Evolutionary conservation across 2,797 vertebrate species (phyloP).

Genomic region (Parotocinclus haroldoi): DNA sequence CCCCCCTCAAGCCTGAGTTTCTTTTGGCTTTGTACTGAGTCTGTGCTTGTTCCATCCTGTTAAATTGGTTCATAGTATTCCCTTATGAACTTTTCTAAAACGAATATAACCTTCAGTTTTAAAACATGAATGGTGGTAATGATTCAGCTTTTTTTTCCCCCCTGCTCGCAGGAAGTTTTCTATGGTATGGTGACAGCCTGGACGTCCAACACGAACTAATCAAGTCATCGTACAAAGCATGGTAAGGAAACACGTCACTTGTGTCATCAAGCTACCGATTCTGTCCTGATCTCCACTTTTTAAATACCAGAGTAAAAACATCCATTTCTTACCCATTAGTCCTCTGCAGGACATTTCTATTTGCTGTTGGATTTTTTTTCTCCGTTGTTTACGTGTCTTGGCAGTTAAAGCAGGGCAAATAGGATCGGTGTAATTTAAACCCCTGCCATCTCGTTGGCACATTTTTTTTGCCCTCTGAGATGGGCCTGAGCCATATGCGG

Average conservation of each 20-base stretch:
- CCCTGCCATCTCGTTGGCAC: slow-evolving; percentile 33
- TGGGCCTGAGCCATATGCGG: slow-evolving; percentile 35
- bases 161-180: slow-evolving; percentile 65
- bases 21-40: neutral
- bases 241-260: slow-evolving; percentile 55
- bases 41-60: neutral
- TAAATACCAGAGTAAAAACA: no score
- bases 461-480: slow-evolving; percentile 15
- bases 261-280: neutral
- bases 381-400: slow-evolving; percentile 16
- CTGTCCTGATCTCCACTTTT: slow-evolving; percentile 37
- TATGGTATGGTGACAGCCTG: slow-evolving; percentile 73
- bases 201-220: slow-evolving; percentile 70
- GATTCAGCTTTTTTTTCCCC: slow-evolving; percentile 51
- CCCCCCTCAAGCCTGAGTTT: slow-evolving; percentile 1
- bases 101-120: neutral
- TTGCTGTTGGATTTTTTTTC: slow-evolving; percentile 4
- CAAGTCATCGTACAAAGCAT: slow-evolving; percentile 72
- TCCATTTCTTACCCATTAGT: slow-evolving; percentile 46
- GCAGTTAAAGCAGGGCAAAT: neutral
- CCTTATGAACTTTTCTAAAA: no score
- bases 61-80: slow-evolving; percentile 9
- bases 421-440: slow-evolving; percentile 35
- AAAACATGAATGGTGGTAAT: neutral
- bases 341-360: slow-evolving; percentile 46